These are phyloP conservation scores for Sipha maydis DNA, from an alignment of 2,888 invertebrate species.

Conservation along the genomic window DNA sequence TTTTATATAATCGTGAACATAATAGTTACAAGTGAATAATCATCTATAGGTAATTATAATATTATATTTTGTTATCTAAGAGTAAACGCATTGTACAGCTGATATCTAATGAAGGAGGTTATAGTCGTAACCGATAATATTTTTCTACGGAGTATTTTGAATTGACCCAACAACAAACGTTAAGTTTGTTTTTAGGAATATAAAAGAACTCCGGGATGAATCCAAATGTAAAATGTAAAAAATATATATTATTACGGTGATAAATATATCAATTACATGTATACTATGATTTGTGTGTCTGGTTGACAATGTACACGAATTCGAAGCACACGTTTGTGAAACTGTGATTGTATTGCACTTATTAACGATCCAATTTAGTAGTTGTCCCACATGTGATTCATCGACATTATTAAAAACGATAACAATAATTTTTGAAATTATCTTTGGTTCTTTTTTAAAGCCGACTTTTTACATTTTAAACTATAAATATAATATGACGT, in stretches of 20 bases:
- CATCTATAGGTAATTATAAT: no score
- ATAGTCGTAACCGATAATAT: background rate
- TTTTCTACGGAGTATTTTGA: background rate
- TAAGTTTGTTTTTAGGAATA: conserved; percentile 33
- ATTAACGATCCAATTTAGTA: conserved; percentile 9
- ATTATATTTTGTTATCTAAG: no score
- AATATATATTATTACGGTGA: conserved; percentile 42
- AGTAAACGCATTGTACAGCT: conserved; percentile 50
- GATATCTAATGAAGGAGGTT: conserved; percentile 22
- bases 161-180: conserved; percentile 2
- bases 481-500: background rate
- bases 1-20: no score
- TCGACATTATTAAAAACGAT: background rate
- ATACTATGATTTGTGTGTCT: conserved; percentile 56
- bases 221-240: conserved; percentile 30
- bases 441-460: background rate
- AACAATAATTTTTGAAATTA: background rate
- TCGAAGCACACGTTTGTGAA: conserved; percentile 13
- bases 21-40: no score
- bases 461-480: background rate
- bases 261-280: conserved; percentile 56
- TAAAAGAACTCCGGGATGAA: conserved; percentile 33
- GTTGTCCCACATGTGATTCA: background rate
- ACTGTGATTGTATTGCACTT: conserved; percentile 40
- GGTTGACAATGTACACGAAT: conserved; percentile 20